Percentiles rank a stretch among this genome's conserved stretches.
phyloP scores from a whole-genome alignment of 1,140 invertebrate species.

The Bombus superbus region DNA sequence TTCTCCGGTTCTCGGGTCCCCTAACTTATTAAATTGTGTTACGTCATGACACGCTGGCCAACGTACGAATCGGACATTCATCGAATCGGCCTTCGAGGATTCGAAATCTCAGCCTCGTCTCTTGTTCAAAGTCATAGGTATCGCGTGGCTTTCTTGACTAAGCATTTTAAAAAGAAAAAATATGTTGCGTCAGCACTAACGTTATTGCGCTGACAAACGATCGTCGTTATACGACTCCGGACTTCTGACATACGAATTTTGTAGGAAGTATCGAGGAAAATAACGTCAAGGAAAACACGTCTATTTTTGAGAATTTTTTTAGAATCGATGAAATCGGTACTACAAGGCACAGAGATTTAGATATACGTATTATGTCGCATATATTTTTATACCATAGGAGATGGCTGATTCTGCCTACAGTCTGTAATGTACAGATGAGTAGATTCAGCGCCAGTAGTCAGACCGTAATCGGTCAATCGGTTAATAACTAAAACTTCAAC shows the following conservation, averaged over 20 bases:
- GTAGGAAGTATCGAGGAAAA: background rate
- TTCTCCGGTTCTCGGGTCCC: background rate
- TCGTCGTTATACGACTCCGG: background rate
- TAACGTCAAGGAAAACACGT: background rate
- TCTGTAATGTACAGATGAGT: too few species aligned
- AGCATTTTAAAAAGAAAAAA: background rate
- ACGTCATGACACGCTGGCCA: conserved; percentile 1
- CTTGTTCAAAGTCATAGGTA: background rate
- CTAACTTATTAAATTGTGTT: conserved; percentile 18
- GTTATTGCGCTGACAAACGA: background rate
- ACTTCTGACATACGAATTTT: background rate
- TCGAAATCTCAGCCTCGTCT: background rate
- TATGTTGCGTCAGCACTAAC: background rate
- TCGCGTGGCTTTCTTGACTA: background rate
- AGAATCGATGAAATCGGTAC: background rate
- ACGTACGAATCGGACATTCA: background rate
- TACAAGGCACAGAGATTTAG: too few species aligned
- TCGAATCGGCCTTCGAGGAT: background rate
- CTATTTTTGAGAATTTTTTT: background rate
- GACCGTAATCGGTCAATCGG: too few species aligned
- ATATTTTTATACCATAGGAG: too few species aligned
- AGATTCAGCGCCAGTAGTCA: too few species aligned
- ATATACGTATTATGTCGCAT: too few species aligned
- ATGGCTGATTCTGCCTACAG: too few species aligned
- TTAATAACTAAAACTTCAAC: too few species aligned